Base-by-base conservation (phyloP, 2,888 invertebrate species). In the Rutpela maculata region DNA sequence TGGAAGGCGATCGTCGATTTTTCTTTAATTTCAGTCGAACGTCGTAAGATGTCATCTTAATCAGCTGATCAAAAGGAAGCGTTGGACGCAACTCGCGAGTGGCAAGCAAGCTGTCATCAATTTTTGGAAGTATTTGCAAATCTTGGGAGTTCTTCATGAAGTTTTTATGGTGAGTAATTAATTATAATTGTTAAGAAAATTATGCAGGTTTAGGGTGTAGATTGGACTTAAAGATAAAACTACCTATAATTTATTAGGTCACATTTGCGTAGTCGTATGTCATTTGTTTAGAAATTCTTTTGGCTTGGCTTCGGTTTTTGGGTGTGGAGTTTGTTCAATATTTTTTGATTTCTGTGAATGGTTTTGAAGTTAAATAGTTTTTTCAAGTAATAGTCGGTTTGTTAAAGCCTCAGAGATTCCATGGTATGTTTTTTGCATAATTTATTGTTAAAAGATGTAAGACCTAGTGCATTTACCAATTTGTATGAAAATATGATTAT, bases 131-230 rank as follows among this genome's bases (percentile, higher is more conserved):
- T 98, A 98, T 91, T 90, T 98, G 71, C 92, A 93, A 82, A 96
- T 98, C 84, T 95, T 96, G 9, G 96, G 96, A 71, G 96, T 97
- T 0, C 98, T 98, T 85, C 98, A 98, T 0, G 90, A 95, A 86
- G 91, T 97, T 6, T 97, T 89, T 98, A 98, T 59, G 59, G 59
- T 59, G 11, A 22, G 59, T 59, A 59, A 22, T 22, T 59, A 59
- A 22, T 56, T 11, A 59, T 7, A 11, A 57, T 19, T 59, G 12
- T 59, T n/a, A 15, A 18, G 1, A 18, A 6, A 18, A 18, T 57
- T 57, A 17, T 57, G 9, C 18, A n/a, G 11, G 1, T 18, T 17
- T 65, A 38, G 9, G 10, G 17, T 18, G 38, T 17, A 17, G 35
- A 38, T 26, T 3, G 18, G 18, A 65, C 38, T 11, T 59, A 35